Conservation (phyloP, 2,888 invertebrate species). For the Cheilosia grossa region DNA sequence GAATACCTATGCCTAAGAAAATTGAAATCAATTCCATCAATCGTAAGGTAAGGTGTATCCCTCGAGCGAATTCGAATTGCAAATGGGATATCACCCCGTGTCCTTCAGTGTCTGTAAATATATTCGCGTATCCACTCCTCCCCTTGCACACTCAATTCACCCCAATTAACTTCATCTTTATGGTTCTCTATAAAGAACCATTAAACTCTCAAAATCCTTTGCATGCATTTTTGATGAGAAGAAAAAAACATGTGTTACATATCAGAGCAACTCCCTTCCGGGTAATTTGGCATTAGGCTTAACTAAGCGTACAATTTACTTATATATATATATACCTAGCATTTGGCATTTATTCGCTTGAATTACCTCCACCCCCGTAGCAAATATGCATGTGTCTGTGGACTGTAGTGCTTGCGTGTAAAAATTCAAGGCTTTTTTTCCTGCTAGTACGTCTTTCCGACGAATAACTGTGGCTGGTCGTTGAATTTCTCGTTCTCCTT, state of each 20-base stretch:
- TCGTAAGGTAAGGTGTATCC: slow-evolving; percentile 39
- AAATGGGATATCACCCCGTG: slow-evolving; percentile 46
- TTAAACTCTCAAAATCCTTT: slow-evolving; percentile 2
- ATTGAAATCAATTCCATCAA: slow-evolving; percentile 42
- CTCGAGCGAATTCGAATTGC: slow-evolving; percentile 58
- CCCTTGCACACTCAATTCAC: slow-evolving; percentile 29
- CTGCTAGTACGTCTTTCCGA: not conserved
- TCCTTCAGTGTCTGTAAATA: slow-evolving; percentile 19
- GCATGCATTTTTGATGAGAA: slow-evolving; percentile 28
- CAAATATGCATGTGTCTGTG: slow-evolving; percentile 20
- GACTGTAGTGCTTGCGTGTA: slow-evolving; percentile 27
- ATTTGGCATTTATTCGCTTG: slow-evolving; percentile 51
- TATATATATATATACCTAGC: slow-evolving; percentile 59
- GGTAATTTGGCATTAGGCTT: slow-evolving; percentile 70
- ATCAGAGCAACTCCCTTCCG: slow-evolving; percentile 27
- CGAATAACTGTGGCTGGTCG: not conserved
- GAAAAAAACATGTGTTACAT: slow-evolving; percentile 4
- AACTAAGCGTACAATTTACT: slow-evolving; percentile 73
- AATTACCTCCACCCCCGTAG: slow-evolving; percentile 40
- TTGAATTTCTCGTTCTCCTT: not conserved
- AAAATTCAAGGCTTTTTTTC: slow-evolving; percentile 45
- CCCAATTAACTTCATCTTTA: slow-evolving; percentile 46
- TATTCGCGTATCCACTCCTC: not conserved
- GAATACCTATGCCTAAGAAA: slow-evolving; percentile 2
- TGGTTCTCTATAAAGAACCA: not conserved